Evolutionary conservation across 30 jellyfish, hydroid and myxozoan species (phyloP).

Genomic region (Cassiopea xamachana): DNA sequence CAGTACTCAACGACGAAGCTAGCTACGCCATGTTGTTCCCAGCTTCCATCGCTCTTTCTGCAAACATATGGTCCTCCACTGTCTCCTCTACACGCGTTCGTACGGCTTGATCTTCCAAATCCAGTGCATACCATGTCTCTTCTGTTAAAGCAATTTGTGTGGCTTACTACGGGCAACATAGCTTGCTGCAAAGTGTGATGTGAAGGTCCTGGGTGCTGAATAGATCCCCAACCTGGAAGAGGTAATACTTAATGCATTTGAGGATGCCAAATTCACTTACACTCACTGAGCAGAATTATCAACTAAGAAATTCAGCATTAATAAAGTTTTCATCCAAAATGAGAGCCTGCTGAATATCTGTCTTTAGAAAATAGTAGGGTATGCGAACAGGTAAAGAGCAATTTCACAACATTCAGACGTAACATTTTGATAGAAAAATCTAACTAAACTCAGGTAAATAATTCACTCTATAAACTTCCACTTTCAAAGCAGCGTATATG

Average conservation of each 20-base stretch:
- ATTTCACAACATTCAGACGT: too few relatives aligned
- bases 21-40: conserved; percentile 76
- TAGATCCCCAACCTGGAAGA: conserved; percentile 78
- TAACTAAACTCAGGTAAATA: too few relatives aligned
- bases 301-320: too few relatives aligned
- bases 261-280: too few relatives aligned
- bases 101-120: conserved; percentile 47
- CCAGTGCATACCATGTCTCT: conserved; percentile 79
- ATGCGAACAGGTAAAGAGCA: too few relatives aligned
- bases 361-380: too few relatives aligned
- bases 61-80: conserved; percentile 66
- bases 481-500: too few relatives aligned
- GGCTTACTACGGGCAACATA: conserved; percentile 45
- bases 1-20: conserved; percentile 73
- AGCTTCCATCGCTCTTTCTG: conserved; percentile 61
- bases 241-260: neutral
- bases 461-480: too few relatives aligned
- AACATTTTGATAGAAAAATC: too few relatives aligned
- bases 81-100: conserved; percentile 65
- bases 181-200: conserved; percentile 74
- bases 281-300: too few relatives aligned
- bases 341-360: too few relatives aligned
- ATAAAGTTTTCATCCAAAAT: too few relatives aligned
- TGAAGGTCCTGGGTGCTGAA: conserved; percentile 57
- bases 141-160: conserved; percentile 50